phyloP scores from a whole-genome alignment of 2,797 vertebrate species.

The Bucorvus abyssinicus region DNA sequence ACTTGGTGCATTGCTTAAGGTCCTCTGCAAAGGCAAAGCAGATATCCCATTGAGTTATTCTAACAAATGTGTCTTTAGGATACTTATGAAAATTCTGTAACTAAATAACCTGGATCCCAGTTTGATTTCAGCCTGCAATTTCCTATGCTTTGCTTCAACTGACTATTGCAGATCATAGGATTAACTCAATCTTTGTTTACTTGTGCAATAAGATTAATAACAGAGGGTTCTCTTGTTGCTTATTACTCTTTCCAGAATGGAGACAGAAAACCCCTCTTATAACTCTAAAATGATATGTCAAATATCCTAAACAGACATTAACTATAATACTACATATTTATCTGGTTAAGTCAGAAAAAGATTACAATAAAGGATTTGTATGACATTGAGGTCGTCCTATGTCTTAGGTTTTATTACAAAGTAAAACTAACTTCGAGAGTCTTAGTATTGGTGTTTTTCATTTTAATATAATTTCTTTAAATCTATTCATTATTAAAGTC shows the following conservation, averaged over 20 bases:
- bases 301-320: background rate
- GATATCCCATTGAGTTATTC: background rate
- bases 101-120: background rate
- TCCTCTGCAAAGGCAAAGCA: background rate
- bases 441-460: background rate
- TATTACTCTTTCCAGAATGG: background rate
- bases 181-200: background rate
- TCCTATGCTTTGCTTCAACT: background rate
- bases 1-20: background rate
- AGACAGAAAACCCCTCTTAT: background rate
- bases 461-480: background rate
- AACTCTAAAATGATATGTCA: background rate
- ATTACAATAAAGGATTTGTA: background rate
- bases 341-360: background rate
- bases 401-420: background rate
- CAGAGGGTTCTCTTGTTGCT: background rate
- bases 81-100: background rate
- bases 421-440: background rate
- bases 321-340: background rate
- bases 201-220: background rate
- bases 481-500: background rate
- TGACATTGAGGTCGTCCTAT: background rate
- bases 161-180: background rate
- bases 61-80: background rate
- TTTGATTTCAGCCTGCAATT: background rate